Conservation (phyloP, 2,888 invertebrate species). For the Papilio protenor region DNA sequence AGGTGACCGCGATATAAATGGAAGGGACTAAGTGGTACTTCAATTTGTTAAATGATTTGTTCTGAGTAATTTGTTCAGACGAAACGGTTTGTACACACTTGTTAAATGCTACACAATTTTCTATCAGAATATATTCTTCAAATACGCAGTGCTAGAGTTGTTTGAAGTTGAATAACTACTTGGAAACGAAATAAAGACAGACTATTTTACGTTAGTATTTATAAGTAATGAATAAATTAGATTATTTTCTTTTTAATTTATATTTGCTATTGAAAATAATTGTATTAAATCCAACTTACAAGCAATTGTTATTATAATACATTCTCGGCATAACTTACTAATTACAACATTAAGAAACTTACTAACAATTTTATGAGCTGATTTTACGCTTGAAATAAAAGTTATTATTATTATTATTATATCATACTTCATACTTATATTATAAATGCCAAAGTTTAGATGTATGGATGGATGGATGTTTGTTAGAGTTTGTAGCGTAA, state of each 20-base stretch:
- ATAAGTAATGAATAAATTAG: neutral
- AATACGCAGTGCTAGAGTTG: neutral
- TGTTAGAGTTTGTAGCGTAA: no score
- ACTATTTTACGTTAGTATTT: neutral
- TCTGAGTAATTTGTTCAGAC: neutral
- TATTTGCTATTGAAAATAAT: neutral
- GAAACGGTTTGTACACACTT: slow-evolving; percentile 3
- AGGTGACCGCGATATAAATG: neutral
- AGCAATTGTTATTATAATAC: neutral
- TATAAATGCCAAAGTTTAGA: no score
- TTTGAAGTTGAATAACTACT: neutral
- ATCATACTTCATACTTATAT: no score
- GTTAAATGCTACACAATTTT: neutral
- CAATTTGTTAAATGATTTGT: neutral
- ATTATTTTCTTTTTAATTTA: no score
- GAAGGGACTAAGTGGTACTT: neutral
- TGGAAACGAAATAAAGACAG: neutral
- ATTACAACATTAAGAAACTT: no score
- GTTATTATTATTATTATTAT: no score
- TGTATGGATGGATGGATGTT: no score
- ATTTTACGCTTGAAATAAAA: no score
- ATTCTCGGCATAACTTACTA: neutral
- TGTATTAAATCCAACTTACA: neutral
- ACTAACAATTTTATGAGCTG: no score
- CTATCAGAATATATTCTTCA: neutral